Base-by-base conservation (phyloP, 2,888 invertebrate genomes). In the Polydrusus tereticollis region DNA sequence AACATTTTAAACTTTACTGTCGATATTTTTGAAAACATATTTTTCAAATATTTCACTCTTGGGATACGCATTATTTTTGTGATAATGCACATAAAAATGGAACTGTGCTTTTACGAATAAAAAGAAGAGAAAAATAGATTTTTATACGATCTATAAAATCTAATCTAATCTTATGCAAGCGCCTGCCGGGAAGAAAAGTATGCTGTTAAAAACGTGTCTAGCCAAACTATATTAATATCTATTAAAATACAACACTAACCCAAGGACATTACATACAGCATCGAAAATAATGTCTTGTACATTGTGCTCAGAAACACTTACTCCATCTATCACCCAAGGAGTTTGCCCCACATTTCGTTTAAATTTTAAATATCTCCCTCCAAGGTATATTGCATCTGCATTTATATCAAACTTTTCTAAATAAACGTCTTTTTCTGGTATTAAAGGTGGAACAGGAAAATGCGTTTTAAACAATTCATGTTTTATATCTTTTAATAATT, bases 341-440 rank as follows among this genome's bases (percentile, higher is more conserved):
- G 97, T 96, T 87, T 99, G 99, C 60, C 96, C 94, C 26, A 99
- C 86, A 75, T 89, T 87, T 58, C 98, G 89, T 2, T 94, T 94
- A 81, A 91, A 90, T 85, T 98, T 98, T 77, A 92, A 89, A 84
- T 98, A 98, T 63, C 97, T 86, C 79, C 94, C 87, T 84, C 87
- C 94, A 63, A 94, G 82, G 82, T 88, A 93, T 26, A 91, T 82
- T 10, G 92, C 89, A 69, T 88, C 87, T 77, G 91, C 90, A 2
- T 84, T 83, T 76, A 89, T 89, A 1, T 84, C 83, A 2, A 92
- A 87, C 57, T 86, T 84, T 20, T 87, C 87, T 77, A 89, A 87
- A 2, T 76, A 77, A 3, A 89, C 86, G 23, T 80, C 77, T 21
- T 80, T 81, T 8, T 80, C 78, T 0, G 89, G 88, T 6, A 85